phyloP scores from a whole-genome alignment of 2,888 invertebrate species.

The Latrodectus elegans region DNA sequence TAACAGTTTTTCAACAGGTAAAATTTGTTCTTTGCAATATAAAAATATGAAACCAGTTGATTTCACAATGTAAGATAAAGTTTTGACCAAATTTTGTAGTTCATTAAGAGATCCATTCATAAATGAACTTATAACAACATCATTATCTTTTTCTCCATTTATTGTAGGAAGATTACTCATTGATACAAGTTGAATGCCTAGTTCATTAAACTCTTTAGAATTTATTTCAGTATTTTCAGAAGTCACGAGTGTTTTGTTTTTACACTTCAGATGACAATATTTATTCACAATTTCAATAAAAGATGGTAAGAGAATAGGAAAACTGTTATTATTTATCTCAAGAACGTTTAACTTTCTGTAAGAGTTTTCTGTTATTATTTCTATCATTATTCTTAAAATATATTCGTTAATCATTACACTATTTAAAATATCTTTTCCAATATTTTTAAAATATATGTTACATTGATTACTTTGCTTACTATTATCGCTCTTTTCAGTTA shows the following conservation, averaged over 20 bases:
- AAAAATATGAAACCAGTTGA: slow-evolving; percentile 30
- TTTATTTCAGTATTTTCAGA: background rate
- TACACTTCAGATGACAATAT: slow-evolving; percentile 13
- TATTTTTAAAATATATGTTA: background rate
- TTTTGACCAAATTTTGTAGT: background rate
- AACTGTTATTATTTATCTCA: slow-evolving; percentile 78
- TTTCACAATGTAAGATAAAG: slow-evolving; percentile 3
- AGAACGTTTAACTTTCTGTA: slow-evolving; percentile 84
- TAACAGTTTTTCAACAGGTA: slow-evolving; percentile 35
- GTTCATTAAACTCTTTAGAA: background rate
- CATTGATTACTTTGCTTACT: no score
- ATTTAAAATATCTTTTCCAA: slow-evolving; percentile 69
- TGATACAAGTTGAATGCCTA: background rate
- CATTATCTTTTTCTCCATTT: slow-evolving; percentile 3
- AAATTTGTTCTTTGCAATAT: slow-evolving; percentile 8
- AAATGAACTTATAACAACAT: slow-evolving; percentile 31
- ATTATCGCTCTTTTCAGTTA: no score
- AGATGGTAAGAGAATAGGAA: slow-evolving; percentile 6
- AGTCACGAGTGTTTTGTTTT: background rate
- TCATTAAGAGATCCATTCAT: background rate
- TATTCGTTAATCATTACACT: slow-evolving; percentile 61
- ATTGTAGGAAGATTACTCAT: background rate
- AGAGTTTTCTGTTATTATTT: slow-evolving; percentile 86
- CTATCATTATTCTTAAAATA: slow-evolving; percentile 77
- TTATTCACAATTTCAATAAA: background rate